phyloP scores from a whole-genome alignment of 2,797 vertebrate species.

The Sebastiscus albofasciatus region DNA sequence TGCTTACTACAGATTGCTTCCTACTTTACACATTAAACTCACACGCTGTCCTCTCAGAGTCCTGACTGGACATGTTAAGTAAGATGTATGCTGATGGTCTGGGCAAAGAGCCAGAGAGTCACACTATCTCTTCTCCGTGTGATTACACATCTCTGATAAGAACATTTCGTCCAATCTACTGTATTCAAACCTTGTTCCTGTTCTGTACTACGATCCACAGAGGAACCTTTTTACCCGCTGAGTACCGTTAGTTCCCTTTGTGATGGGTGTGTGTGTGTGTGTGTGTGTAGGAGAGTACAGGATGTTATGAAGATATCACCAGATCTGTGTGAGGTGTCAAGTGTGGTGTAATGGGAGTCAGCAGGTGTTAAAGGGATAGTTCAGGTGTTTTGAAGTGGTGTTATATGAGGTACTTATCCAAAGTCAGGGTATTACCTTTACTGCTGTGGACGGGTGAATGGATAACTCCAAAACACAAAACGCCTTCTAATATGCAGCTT shows the following conservation, averaged over 20 bases:
- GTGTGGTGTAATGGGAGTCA: background rate
- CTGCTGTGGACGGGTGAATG: too few species aligned
- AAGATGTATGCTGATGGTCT: background rate
- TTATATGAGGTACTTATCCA: too few species aligned
- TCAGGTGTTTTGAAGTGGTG: too few species aligned
- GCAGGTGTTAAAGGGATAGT: too few species aligned
- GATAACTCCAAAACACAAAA: too few species aligned
- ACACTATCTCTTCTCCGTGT: background rate
- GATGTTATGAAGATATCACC: conserved; percentile 10
- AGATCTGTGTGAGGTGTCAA: conserved; percentile 16
- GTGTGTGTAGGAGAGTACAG: background rate
- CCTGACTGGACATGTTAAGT: background rate
- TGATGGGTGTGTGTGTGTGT: background rate
- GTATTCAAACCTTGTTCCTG: background rate
- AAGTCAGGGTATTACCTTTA: too few species aligned
- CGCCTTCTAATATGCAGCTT: too few species aligned
- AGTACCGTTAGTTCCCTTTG: background rate
- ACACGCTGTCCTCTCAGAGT: background rate
- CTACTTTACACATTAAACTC: background rate
- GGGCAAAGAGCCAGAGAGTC: background rate
- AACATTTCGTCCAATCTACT: background rate
- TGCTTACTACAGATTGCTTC: background rate
- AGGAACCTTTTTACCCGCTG: background rate
- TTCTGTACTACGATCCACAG: background rate
- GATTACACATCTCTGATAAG: background rate